Conservation (phyloP, 2,113 vertebrate genomes). For the Prunella fulvescens region DNA sequence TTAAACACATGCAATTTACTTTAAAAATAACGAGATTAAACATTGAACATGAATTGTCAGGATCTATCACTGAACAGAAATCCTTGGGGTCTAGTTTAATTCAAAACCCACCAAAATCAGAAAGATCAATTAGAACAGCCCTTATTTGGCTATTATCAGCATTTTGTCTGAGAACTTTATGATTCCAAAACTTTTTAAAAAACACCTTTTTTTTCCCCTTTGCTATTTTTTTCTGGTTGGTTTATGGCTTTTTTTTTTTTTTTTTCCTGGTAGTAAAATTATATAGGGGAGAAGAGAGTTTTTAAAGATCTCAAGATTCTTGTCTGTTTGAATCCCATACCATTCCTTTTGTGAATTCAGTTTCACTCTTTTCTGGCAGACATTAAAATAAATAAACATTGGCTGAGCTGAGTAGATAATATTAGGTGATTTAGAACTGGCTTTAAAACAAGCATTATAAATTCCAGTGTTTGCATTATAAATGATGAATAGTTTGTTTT, state of each 20-base stretch:
- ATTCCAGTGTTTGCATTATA: not conserved
- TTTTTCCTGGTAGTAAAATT: not conserved
- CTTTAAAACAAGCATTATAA: not conserved
- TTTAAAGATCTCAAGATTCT: not conserved
- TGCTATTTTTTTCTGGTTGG: not conserved
- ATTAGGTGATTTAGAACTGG: not conserved
- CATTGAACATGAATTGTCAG: not conserved
- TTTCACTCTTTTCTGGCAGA: not conserved
- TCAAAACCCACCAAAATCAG: not conserved
- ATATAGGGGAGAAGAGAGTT: not conserved
- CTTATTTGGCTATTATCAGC: not conserved
- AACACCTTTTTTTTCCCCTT: accelerated
- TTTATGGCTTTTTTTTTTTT: not conserved
- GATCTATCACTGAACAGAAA: not conserved
- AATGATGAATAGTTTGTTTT: not conserved
- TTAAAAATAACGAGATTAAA: not conserved
- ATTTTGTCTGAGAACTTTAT: not conserved
- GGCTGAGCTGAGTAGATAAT: not conserved
- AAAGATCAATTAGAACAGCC: not conserved
- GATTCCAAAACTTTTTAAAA: not conserved
- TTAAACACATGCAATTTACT: not conserved
- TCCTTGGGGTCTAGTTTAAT: not conserved
- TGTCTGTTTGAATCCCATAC: not conserved
- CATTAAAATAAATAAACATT: not conserved
- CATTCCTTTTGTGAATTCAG: not conserved